phyloP scores from a whole-genome alignment of 2,113 vertebrate species.

The Dendrocopos noguchii region DNA sequence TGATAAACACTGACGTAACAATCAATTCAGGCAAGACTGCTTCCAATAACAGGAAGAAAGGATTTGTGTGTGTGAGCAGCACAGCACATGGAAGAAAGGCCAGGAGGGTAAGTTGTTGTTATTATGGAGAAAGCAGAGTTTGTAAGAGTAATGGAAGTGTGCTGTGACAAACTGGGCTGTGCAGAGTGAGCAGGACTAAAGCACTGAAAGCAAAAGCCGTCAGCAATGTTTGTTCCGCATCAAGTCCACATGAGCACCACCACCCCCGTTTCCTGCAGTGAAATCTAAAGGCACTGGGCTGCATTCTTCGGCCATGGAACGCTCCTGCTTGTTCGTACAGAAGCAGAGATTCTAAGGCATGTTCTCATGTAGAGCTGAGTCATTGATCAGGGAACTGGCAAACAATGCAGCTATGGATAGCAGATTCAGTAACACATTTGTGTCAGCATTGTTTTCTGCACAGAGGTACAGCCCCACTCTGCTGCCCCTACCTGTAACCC shows the following conservation, averaged over 20 bases:
- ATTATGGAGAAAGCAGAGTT: background rate
- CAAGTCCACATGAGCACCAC: background rate
- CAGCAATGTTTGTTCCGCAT: background rate
- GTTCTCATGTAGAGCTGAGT: background rate
- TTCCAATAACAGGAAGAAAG: background rate
- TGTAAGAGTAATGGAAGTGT: background rate
- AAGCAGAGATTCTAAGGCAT: background rate
- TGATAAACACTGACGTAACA: background rate
- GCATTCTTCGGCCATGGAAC: background rate
- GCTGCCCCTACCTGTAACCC: constrained; percentile 82
- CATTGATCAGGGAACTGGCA: background rate
- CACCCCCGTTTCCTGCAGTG: background rate
- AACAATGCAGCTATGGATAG: background rate
- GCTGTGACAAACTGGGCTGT: background rate
- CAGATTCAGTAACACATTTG: background rate
- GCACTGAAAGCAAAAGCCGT: background rate
- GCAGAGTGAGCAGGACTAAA: background rate
- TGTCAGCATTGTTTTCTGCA: background rate
- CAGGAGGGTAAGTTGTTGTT: background rate
- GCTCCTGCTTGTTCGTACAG: background rate
- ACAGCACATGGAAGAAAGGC: background rate
- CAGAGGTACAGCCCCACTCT: background rate
- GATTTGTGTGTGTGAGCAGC: background rate
- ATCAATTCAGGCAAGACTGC: background rate
- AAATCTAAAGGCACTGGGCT: background rate